Evolutionary conservation across 2,888 invertebrate species (phyloP).

Genomic region (Leptinotarsa tumamoca): DNA sequence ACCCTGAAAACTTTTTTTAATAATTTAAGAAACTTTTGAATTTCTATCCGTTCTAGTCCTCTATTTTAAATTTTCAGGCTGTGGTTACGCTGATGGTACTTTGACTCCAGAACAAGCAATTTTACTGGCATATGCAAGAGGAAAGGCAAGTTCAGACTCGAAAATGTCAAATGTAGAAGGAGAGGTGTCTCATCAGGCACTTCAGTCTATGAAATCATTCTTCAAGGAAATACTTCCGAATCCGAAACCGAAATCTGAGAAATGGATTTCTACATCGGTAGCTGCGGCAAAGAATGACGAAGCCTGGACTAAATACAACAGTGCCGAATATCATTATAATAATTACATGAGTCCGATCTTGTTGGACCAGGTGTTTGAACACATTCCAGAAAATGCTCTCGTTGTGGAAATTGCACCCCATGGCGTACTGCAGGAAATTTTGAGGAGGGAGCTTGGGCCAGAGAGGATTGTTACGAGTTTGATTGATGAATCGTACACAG

Average conservation of each 20-base stretch:
- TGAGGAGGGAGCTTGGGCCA: constrained; percentile 51
- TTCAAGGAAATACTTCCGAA: constrained; percentile 75
- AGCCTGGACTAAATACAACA: constrained; percentile 71
- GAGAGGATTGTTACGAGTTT: too few relatives aligned
- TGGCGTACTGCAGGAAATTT: constrained; percentile 6
- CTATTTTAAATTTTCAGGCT: constrained; percentile 56
- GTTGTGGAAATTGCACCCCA: constrained; percentile 89
- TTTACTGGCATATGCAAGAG: constrained; percentile 72
- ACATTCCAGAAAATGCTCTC: constrained; percentile 82
- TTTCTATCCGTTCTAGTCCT: neutral
- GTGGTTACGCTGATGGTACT: constrained; percentile 75
- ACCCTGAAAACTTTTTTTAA: too few relatives aligned
- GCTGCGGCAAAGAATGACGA: constrained; percentile 73
- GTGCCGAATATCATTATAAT: constrained; percentile 90
- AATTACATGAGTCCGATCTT: constrained; percentile 77
- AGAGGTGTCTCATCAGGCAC: too few relatives aligned
- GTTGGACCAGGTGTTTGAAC: constrained; percentile 81
- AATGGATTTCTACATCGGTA: constrained; percentile 87
- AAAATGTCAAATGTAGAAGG: too few relatives aligned
- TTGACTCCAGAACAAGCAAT: constrained; percentile 73
- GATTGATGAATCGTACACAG: constrained; percentile 56
- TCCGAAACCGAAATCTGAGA: constrained; percentile 75
- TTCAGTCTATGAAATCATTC: neutral
- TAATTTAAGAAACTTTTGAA: too few relatives aligned
- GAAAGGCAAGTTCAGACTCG: constrained; percentile 62